Base-by-base conservation (phyloP, 2,113 vertebrate genomes). In the Dromas ardeola region DNA sequence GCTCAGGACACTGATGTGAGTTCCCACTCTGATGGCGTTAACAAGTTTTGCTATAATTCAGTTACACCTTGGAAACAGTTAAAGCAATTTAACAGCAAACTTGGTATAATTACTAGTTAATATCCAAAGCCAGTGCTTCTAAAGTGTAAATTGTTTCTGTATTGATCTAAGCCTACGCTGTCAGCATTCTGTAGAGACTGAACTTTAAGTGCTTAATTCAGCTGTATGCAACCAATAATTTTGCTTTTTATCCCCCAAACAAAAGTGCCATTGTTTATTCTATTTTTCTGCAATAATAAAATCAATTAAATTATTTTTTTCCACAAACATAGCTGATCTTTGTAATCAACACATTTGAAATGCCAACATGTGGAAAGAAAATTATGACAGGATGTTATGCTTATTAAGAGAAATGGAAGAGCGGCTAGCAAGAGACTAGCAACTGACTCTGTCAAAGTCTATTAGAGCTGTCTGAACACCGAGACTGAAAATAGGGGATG, bases 201-300 rank as follows among this genome's bases (percentile, higher is more conserved):
- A 97, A 98, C 96, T 98, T 96, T 88, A 97, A 97, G 94, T 97
- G 97, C 96, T 98, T 98, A 96, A 98, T 98, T 98, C 97, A 97
- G 95, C 87, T 86, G 20, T 89, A 95, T 96, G 97, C 96, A 97
- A 93, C 96, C 84, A 90, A 96, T 98, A 97, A 97, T 98, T 98
- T 97, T 96, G 79, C 7, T 81, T 76, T 97, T 97, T 96, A 96
- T 96, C 87, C 87, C 93, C 65, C 87, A 95, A 96, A 97, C 95
- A 95, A 96, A 97, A 94, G 90, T 81, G 72, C 55, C 25, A 71
- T 87, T 97, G 74, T 96, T 97, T 96, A 73, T 97, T 96, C 67
- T 97, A 90, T 81, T 96, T 94, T 95, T 69, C 86, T 77, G 62
- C 91, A 93, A 90, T 95, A 98, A 95, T 97, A 97, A 97, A 98